Conservation (phyloP, 2,113 vertebrate genomes). For the Eulemur rufifrons region DNA sequence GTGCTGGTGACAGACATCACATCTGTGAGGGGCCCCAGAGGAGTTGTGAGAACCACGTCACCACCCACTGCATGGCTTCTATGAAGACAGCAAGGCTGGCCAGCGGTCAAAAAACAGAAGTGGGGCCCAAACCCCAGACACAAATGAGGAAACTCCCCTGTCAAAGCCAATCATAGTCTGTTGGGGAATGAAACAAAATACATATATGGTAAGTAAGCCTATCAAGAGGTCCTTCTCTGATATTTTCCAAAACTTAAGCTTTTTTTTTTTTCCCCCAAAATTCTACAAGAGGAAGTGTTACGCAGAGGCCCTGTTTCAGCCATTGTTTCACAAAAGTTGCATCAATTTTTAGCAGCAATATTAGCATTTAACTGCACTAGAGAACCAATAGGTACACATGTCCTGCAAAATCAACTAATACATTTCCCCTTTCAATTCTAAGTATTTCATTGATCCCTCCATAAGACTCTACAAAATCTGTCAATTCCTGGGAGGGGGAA, state of each 20-base stretch:
- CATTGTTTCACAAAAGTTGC: not conserved
- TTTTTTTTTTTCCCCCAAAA: not conserved
- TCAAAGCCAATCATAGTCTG: not conserved
- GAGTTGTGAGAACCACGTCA: not conserved
- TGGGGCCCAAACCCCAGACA: not conserved
- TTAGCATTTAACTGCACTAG: not conserved
- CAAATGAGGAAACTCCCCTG: not conserved
- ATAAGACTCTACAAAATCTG: not conserved
- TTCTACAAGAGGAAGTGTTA: not conserved
- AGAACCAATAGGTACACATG: not conserved
- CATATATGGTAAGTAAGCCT: not conserved
- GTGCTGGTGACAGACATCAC: not conserved
- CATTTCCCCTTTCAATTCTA: not conserved
- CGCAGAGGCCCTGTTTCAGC: not conserved
- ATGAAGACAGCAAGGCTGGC: not conserved
- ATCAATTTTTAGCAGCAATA: not conserved
- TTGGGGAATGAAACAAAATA: not conserved
- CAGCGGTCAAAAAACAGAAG: slow-evolving; percentile 42
- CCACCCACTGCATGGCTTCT: not conserved
- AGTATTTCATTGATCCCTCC: not conserved
- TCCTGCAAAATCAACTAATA: not conserved
- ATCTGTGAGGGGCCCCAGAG: not conserved
- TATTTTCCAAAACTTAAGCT: slow-evolving; percentile 41
- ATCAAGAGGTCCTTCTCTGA: not conserved
- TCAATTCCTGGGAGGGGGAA: not conserved